A percentile compares a stretch with the other conserved stretches of the same genome.
Conservation (phyloP, 2,797 vertebrate species). For the Coregonus sp. region DNA sequence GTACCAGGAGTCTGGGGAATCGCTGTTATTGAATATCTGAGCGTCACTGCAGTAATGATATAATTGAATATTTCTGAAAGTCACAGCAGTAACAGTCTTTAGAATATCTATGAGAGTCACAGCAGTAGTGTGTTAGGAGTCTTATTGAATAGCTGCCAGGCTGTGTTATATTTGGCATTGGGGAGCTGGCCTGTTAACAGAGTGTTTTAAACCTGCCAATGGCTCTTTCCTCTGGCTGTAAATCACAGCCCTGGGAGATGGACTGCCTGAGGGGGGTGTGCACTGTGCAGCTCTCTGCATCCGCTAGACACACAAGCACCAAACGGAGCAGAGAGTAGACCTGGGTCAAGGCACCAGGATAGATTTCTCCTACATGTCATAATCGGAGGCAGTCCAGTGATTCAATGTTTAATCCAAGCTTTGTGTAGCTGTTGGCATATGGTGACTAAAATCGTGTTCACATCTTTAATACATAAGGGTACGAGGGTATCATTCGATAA, state of each 20-base stretch:
- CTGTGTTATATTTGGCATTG: constrained; percentile 15
- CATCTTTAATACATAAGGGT: constrained; percentile 6
- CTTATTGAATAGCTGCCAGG: constrained; percentile 22
- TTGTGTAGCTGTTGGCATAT: constrained; percentile 7
- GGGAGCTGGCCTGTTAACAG: constrained; percentile 26
- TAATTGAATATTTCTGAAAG: background rate
- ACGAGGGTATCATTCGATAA: constrained; percentile 15
- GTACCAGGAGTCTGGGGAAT: background rate
- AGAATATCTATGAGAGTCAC: constrained; percentile 4
- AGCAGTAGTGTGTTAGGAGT: background rate
- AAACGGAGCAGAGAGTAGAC: background rate
- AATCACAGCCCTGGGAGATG: constrained; percentile 27
- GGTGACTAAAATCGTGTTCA: background rate
- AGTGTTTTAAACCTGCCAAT: constrained; percentile 23
- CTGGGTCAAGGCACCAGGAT: background rate
- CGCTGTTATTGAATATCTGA: background rate
- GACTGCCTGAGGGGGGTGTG: background rate
- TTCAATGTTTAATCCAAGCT: background rate
- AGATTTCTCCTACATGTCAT: background rate
- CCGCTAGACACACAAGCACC: constrained; percentile 5
- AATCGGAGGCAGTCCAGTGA: background rate
- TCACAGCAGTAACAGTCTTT: background rate
- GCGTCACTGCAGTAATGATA: background rate
- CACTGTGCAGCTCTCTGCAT: constrained; percentile 2
- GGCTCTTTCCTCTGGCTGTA: constrained; percentile 22